Percentiles rank a stretch among this genome's conserved stretches.
These are phyloP conservation scores for Stichodactyla mertensii DNA, from an alignment of 64 coral and sea anemone genomes.

Conservation along the genomic window DNA sequence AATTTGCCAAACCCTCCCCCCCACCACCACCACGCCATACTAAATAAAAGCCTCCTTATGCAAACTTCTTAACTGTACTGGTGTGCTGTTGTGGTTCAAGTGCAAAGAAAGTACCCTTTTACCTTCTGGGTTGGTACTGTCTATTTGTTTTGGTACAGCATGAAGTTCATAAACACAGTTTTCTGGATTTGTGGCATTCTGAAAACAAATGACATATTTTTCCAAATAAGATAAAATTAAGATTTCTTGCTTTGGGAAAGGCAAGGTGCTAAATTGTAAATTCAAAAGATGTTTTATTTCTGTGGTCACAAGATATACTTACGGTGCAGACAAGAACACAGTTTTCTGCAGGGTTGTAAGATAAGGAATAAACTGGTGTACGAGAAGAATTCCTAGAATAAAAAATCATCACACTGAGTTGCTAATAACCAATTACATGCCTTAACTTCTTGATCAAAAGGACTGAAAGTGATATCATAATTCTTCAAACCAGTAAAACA, in stretches of 20 bases:
- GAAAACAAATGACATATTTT: not conserved
- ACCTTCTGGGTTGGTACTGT: constrained; percentile 99
- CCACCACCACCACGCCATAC: too few relatives aligned
- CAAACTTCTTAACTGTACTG: too few relatives aligned
- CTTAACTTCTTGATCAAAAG: too few relatives aligned
- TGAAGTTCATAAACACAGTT: constrained; percentile 99
- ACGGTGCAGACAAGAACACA: constrained; percentile 86
- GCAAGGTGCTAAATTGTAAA: too few relatives aligned
- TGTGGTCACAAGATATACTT: constrained; percentile 10
- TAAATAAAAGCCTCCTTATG: too few relatives aligned
- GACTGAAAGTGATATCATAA: too few relatives aligned
- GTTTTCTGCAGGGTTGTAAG: constrained; percentile 97
- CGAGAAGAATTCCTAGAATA: constrained; percentile 63
- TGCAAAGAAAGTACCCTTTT: not conserved
- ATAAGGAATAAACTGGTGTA: constrained; percentile 83
- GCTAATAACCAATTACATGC: not conserved
- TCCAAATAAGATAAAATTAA: too few relatives aligned
- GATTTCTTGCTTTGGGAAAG: too few relatives aligned
- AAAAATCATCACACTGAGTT: not conserved
- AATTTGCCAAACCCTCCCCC: too few relatives aligned
- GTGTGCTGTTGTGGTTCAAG: too few relatives aligned
- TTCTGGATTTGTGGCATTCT: constrained; percentile 93
- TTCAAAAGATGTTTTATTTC: too few relatives aligned
- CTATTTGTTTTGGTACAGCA: constrained; percentile 88
- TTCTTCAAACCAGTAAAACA: too few relatives aligned